Base-by-base conservation (phyloP, 2,888 invertebrate species). In the Sylvicola cinctus region DNA sequence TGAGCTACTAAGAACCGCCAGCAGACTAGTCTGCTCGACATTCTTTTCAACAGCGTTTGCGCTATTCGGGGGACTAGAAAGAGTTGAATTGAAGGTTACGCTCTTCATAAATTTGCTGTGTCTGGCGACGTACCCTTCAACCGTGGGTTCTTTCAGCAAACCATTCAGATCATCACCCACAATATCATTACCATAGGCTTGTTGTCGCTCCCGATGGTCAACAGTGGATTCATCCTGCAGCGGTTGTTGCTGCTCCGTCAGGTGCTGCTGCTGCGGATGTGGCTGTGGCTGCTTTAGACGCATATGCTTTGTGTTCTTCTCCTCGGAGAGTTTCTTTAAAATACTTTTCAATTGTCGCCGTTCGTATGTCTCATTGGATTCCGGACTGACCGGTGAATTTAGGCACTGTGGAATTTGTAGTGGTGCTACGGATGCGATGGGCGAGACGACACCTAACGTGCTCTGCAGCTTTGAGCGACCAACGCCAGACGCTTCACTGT, bases 81-180 rank as follows among this genome's bases (percentile, higher is more conserved):
- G 63, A 35, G 83, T 83, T 53, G 81, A 78, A 58, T 85, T 80
- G 61, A 84, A 85, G 40, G 84, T 84, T 41, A 85, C 84, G 58
- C 84, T 83, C 64, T 85, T 87, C 34, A 80, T 68, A 53, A 85
- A 71, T 56, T 85, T 85, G 41, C 79, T 78, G 60, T 84, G 84
- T 49, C 85, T 66, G 34, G 81, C 84, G 38, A 81, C 84, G 58
- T 83, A 87, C 39, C 85, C 85, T 65, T 84, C 84, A 45, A 85
- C 62, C 38, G 84, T 85, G 40, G 80, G 85, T 17, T 83, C 83
- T 48, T 75, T 63, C 60, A 80, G 72, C 39, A 85, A 59, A 49
- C 68, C 73, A 45, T 65, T 68, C 36, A 77, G 59, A 49, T 78
- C 75, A 39, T 62, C 33, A 15, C 16, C 16, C 3, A 11, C 11